Evolutionary conservation across 2,888 invertebrate species (phyloP).

Genomic region (Amblyteles armatorius): DNA sequence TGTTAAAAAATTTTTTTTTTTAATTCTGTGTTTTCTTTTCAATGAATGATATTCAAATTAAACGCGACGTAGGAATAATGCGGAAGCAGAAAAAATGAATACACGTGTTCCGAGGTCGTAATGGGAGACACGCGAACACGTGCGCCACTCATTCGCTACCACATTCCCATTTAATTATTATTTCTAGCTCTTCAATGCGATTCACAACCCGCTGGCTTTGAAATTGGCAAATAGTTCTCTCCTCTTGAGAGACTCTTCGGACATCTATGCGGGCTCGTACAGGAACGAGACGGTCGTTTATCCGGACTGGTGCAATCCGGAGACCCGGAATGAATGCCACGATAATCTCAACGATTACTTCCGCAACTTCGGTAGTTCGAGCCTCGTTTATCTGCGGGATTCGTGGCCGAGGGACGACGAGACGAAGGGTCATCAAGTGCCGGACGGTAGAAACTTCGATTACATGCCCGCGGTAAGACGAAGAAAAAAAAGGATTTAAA

Average conservation of each 20-base stretch:
- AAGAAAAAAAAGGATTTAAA: background rate
- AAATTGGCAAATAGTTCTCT: conserved; percentile 46
- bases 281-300: conserved; percentile 66
- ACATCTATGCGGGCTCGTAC: conserved; percentile 65
- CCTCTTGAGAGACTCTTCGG: conserved; percentile 50
- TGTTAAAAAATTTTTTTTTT: no score
- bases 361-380: conserved; percentile 40
- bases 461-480: conserved; percentile 72
- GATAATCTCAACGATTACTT: conserved; percentile 65
- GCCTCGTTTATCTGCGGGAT: conserved; percentile 68
- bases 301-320: conserved; percentile 71
- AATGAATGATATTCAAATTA: background rate
- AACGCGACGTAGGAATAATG: background rate
- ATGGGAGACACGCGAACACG: background rate
- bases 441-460: conserved; percentile 64
- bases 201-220: conserved; percentile 24
- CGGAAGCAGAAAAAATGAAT: background rate
- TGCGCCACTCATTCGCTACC: no score
- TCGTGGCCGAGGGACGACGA: conserved; percentile 73
- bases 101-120: background rate
- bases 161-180: background rate
- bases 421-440: background rate
- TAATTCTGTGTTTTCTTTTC: no score
- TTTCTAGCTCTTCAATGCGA: conserved; percentile 46
- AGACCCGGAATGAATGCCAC: conserved; percentile 40